A percentile compares a stretch with the other conserved stretches of the same genome.
phyloP scores from a whole-genome alignment of 2,113 vertebrate genomes.

The Entosphenus tridentatus region DNA sequence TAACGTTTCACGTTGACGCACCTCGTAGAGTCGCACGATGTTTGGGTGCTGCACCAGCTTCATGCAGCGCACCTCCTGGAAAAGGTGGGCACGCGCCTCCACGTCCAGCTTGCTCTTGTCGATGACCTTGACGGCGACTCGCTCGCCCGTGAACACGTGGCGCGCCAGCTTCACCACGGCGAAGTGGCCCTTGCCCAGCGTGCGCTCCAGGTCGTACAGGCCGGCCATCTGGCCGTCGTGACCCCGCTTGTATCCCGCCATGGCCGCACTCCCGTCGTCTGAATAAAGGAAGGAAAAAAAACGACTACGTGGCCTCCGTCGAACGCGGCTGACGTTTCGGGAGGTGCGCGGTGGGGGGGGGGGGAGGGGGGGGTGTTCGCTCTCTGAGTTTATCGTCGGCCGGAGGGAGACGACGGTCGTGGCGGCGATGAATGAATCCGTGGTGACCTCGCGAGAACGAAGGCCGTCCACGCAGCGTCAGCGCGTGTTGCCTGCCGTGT shows the following conservation, averaged over 20 bases:
- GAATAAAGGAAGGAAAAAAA: too few species aligned
- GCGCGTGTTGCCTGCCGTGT: too few species aligned
- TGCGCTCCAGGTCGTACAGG: constrained; percentile 48
- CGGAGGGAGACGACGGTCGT: too few species aligned
- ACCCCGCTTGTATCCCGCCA: constrained; percentile 19
- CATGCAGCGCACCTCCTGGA: constrained; percentile 66
- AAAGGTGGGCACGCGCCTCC: constrained; percentile 36
- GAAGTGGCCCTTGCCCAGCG: constrained; percentile 51
- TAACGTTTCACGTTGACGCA: too few species aligned
- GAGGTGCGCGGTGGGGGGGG: too few species aligned
- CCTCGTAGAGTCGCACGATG: constrained; percentile 50
- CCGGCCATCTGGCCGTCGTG: constrained; percentile 36
- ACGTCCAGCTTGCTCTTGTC: constrained; percentile 50
- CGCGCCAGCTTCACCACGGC: constrained; percentile 50
- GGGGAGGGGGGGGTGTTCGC: too few species aligned
- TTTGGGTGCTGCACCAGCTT: constrained; percentile 63
- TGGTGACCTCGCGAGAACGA: too few species aligned
- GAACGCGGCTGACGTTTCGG: too few species aligned
- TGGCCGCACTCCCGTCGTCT: constrained; percentile 10
- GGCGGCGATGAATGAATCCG: too few species aligned
- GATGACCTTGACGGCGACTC: constrained; percentile 59
- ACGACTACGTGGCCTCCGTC: too few species aligned
- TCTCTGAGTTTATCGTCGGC: too few species aligned
- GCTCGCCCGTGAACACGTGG: constrained; percentile 42
- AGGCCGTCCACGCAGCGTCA: too few species aligned